Conservation (phyloP, 2,888 invertebrate genomes). For the Limnephilus marmoratus region DNA sequence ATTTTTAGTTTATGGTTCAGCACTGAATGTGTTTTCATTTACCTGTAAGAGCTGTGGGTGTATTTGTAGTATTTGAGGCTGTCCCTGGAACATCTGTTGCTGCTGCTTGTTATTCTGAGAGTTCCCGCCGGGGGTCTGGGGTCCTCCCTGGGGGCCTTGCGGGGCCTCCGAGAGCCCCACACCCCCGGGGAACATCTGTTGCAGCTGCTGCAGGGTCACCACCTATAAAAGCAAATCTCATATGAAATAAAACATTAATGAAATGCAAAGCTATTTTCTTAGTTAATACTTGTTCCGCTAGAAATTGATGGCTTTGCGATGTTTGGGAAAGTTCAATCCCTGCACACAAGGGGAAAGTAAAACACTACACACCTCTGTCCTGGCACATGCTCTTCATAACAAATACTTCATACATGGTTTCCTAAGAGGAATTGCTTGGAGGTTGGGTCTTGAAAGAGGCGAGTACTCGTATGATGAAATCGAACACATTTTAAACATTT, state of each 20-base stretch:
- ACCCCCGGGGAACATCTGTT: slow-evolving; percentile 76
- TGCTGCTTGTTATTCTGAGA: slow-evolving; percentile 71
- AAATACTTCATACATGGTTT: no score
- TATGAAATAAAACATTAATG: not conserved
- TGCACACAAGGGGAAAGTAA: no score
- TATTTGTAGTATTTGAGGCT: slow-evolving; percentile 69
- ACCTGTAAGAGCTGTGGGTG: slow-evolving; percentile 77
- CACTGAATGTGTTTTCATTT: not conserved
- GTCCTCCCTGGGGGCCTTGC: slow-evolving; percentile 69
- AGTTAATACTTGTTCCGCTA: no score
- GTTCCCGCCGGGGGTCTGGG: slow-evolving; percentile 18
- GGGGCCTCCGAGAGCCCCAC: slow-evolving; percentile 74
- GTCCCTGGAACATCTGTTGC: slow-evolving; percentile 68
- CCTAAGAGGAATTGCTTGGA: no score
- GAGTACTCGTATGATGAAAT: no score
- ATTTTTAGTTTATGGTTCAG: not conserved
- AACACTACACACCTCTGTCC: no score
- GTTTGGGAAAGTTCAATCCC: no score
- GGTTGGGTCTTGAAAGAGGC: no score
- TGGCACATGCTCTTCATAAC: no score
- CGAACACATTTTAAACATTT: no score
- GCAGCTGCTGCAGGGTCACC: slow-evolving; percentile 79
- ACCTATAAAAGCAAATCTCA: slow-evolving; percentile 69
- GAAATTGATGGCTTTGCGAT: no score
- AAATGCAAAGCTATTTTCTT: no score